These are phyloP conservation scores for Phortica variegata DNA, from an alignment of 1,140 invertebrate species.

Conservation along the genomic window DNA sequence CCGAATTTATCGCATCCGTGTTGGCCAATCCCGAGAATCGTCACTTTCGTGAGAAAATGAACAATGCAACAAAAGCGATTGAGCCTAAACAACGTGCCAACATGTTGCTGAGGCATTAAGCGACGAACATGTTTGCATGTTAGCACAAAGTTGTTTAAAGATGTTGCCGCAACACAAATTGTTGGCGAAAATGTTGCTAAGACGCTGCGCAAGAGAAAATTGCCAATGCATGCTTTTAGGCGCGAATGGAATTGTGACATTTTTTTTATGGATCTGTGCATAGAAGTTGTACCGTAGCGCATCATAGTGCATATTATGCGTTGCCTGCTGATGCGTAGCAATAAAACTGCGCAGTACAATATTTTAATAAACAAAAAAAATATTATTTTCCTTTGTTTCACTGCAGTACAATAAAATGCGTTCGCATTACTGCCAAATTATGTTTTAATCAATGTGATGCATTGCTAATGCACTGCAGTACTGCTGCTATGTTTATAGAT, in stretches of 20 bases:
- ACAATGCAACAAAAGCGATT: constrained; percentile 23
- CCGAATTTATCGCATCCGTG: constrained; percentile 49
- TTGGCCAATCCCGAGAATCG: constrained; percentile 51
- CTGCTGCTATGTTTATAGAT: background rate
- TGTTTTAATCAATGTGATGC: background rate
- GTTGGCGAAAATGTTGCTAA: no score
- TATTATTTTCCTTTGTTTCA: no score
- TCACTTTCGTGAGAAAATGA: constrained; percentile 39
- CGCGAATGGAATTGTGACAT: no score
- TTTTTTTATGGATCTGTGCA: no score
- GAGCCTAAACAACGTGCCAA: constrained; percentile 29
- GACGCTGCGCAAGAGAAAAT: no score
- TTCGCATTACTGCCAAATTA: no score
- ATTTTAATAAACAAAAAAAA: background rate
- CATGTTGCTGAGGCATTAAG: constrained; percentile 37
- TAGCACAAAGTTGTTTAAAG: background rate
- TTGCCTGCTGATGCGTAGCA: constrained; percentile 4
- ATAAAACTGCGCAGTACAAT: background rate
- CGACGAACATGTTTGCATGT: background rate
- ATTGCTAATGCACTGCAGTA: constrained; percentile 5
- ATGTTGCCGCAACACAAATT: background rate
- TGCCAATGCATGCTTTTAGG: constrained; percentile 26
- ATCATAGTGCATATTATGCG: no score
- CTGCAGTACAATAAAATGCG: no score
- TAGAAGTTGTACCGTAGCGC: no score